Evolutionary conservation across 2,113 vertebrate species (phyloP), one percentile per base, ranked within the genome.

Genomic region (Macaca fascicularis): DNA sequence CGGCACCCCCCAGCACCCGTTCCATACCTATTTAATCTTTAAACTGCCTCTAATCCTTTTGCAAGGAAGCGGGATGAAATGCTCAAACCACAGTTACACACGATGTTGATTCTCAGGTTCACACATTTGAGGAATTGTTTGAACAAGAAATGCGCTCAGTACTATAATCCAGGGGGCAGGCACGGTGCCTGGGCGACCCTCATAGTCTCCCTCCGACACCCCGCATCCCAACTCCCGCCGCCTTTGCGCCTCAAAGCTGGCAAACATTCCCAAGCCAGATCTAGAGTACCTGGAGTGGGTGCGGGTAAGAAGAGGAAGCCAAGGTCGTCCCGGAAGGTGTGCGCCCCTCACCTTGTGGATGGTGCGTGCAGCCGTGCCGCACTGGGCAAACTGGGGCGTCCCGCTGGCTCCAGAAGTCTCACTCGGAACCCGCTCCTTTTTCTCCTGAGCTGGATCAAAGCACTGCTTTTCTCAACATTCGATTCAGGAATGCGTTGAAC

Each of bases 291-390:
- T 8, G 45, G 8, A 11, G 35, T 6, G 10, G 43, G 32, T 8
- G 4, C 13, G n/a, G 74, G 52, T 13, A 38, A 75, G 19, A 90
- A 90, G 67, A 45, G 17, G 17, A 30, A 89, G 79, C 86, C 8
- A 20, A 32, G 55, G 35, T 20, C 9, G 35, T 81, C 27, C 30
- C 3, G 40, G 45, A 14, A 79, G 57, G n/a, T 12, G 87, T 2
- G 95, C 59, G 19, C 94, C 90, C 86, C 97, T 97, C 96, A 97
- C 97, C 97, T 97, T 43, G 87, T 4, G n/a, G 92, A 43, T 83
- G 3, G 52, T 35, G 90, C 35, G 74, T 59, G 87, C 96, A 38
- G 94, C 81, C 11, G 69, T 32, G 52, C 48, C 30, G 82, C 82
- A 25, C 78, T 32, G 79, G 83, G 79, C 7, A 32, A 89, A 5